Evolutionary conservation across 2,888 invertebrate genomes (phyloP).

Genomic region (Amiota communis): DNA sequence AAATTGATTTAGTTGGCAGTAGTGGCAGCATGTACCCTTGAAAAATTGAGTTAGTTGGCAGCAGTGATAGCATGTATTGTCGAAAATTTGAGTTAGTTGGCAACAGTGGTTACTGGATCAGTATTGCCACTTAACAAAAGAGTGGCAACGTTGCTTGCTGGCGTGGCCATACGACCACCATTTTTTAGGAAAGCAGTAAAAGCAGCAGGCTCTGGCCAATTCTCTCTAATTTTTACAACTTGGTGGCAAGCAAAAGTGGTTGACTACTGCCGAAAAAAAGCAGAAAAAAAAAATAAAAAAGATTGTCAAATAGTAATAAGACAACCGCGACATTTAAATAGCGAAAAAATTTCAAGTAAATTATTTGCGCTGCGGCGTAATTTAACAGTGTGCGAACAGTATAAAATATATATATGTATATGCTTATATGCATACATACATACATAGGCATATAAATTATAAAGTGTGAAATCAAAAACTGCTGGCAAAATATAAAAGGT

Average conservation of each 20-base stretch:
- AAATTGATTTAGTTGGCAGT: too few species aligned
- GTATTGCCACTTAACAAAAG: too few species aligned
- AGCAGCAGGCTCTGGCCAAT: slow-evolving; percentile 38
- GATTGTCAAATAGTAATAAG: slow-evolving; percentile 46
- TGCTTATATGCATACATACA: too few species aligned
- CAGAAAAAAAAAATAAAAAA: background rate
- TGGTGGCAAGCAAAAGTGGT: slow-evolving; percentile 59
- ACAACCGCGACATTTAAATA: slow-evolving; percentile 34
- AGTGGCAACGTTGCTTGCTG: background rate
- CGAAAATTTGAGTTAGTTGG: too few species aligned
- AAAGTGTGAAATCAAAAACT: too few species aligned
- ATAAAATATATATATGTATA: background rate
- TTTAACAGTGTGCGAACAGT: background rate
- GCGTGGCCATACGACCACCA: slow-evolving; percentile 51
- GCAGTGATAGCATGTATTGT: too few species aligned
- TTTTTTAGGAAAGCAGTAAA: slow-evolving; percentile 49
- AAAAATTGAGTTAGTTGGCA: too few species aligned
- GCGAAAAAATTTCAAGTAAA: background rate
- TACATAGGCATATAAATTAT: too few species aligned
- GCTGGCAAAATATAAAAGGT: too few species aligned
- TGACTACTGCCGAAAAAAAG: slow-evolving; percentile 41
- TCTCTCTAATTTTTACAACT: slow-evolving; percentile 47
- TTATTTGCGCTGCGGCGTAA: too few species aligned
- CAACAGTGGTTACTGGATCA: too few species aligned
- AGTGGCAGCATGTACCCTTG: too few species aligned